Conservation (phyloP, 2,113 vertebrate genomes). For the Oryzias melastigma region DNA sequence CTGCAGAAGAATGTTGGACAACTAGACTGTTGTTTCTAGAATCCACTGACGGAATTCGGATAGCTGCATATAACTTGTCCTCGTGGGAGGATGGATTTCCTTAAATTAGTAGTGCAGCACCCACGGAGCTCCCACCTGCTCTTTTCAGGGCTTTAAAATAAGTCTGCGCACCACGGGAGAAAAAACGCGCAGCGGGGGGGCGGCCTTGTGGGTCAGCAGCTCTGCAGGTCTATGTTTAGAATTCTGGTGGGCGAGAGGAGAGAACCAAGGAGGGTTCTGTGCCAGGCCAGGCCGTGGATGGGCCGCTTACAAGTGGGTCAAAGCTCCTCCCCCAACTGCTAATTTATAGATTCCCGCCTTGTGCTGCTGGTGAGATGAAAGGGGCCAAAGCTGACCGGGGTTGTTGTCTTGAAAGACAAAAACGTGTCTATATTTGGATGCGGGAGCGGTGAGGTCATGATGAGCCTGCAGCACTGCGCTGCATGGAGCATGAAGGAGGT, state of each 20-base stretch:
- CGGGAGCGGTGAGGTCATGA: conserved; percentile 8
- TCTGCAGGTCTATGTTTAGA: conserved; percentile 49
- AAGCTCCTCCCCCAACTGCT: neutral
- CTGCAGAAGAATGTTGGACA: too few species aligned
- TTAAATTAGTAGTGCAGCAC: too few species aligned
- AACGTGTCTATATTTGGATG: conserved; percentile 8
- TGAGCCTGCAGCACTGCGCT: conserved; percentile 10
- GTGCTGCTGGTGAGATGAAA: neutral
- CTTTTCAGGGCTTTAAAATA: neutral
- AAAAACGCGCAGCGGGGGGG: conserved; percentile 23
- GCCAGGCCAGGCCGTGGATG: conserved; percentile 12
- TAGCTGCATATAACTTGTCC: too few species aligned
- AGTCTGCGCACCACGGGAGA: conserved; percentile 6
- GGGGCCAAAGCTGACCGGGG: neutral
- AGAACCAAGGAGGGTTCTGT: conserved; percentile 25
- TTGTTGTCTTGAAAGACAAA: neutral
- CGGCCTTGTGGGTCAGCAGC: conserved; percentile 40
- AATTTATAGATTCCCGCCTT: neutral
- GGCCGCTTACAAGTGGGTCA: conserved; percentile 30
- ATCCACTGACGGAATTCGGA: too few species aligned
- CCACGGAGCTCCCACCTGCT: neutral
- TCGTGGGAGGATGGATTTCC: too few species aligned
- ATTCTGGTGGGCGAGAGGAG: conserved; percentile 49
- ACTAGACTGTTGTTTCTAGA: too few species aligned
- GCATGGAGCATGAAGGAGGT: neutral